phyloP scores from a whole-genome alignment of 2,113 vertebrate species.

The Gymnorhina tibicen region DNA sequence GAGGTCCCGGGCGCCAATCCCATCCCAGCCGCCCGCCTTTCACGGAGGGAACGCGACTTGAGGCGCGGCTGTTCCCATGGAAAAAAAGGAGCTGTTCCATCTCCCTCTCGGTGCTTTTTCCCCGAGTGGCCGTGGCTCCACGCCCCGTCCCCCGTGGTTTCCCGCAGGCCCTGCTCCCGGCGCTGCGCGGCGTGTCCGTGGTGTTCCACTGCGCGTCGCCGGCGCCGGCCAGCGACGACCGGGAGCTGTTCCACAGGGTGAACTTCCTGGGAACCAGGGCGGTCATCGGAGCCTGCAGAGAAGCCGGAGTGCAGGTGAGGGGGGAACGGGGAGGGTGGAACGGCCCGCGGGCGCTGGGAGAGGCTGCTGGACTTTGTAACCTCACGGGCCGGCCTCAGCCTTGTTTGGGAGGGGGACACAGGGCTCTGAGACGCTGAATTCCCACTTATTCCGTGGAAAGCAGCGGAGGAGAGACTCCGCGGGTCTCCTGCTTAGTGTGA shows the following conservation, averaged over 20 bases:
- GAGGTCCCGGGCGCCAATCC: no score
- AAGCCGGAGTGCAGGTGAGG: conserved; percentile 89
- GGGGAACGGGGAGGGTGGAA: background rate
- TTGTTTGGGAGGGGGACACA: background rate
- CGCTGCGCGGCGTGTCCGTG: conserved; percentile 80
- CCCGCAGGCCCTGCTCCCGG: conserved; percentile 83
- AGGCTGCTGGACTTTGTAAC: background rate
- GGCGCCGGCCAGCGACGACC: conserved; percentile 84
- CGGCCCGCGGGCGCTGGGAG: rapidly evolving
- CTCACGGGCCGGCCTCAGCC: background rate
- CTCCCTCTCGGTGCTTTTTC: background rate
- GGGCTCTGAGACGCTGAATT: background rate
- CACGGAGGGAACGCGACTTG: background rate
- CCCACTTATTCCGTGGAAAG: background rate
- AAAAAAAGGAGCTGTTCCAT: background rate
- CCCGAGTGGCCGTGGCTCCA: background rate
- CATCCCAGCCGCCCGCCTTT: background rate
- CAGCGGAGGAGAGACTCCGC: no score
- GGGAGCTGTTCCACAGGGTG: conserved; percentile 86
- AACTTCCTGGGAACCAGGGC: conserved; percentile 87
- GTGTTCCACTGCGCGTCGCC: conserved; percentile 96
- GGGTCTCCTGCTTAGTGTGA: background rate
- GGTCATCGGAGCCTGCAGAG: conserved; percentile 84
- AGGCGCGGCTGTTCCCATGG: background rate
- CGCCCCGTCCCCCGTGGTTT: background rate